Evolutionary conservation across 2,888 invertebrate genomes (phyloP).

Genomic region (Cantharis nigra): DNA sequence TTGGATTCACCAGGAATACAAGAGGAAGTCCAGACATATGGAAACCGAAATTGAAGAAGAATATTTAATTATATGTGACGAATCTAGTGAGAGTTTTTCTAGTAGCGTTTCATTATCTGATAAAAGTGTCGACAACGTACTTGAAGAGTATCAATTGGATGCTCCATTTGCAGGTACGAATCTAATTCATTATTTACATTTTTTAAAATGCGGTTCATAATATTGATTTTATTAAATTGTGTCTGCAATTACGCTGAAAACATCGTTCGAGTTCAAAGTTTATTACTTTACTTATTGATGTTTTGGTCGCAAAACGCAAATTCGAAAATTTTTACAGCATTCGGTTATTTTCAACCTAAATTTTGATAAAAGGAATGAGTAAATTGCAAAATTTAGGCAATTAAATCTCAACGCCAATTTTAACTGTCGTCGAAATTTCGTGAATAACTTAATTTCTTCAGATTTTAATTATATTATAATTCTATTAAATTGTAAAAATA

Average conservation of each 20-base stretch:
- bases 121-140: constrained; percentile 79
- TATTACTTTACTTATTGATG: neutral
- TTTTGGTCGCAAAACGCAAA: neutral
- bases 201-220: neutral
- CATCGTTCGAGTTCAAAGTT: neutral
- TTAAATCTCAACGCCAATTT: neutral
- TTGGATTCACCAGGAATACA: constrained; percentile 74
- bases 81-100: constrained; percentile 75
- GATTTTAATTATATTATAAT: too few relatives aligned
- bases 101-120: constrained; percentile 74
- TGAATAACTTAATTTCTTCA: neutral
- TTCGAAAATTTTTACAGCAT: neutral
- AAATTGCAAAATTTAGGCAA: neutral
- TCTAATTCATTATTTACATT: neutral
- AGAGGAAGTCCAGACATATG: constrained; percentile 81
- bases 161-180: constrained; percentile 81
- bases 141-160: constrained; percentile 84
- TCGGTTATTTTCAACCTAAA: neutral
- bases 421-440: neutral
- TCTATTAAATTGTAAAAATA: too few relatives aligned
- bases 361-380: neutral
- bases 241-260: neutral
- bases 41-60: constrained; percentile 77
- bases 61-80: constrained; percentile 60
- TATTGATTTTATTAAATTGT: neutral